Conservation (phyloP, 2,113 vertebrate species). For the Panthera uncia region DNA sequence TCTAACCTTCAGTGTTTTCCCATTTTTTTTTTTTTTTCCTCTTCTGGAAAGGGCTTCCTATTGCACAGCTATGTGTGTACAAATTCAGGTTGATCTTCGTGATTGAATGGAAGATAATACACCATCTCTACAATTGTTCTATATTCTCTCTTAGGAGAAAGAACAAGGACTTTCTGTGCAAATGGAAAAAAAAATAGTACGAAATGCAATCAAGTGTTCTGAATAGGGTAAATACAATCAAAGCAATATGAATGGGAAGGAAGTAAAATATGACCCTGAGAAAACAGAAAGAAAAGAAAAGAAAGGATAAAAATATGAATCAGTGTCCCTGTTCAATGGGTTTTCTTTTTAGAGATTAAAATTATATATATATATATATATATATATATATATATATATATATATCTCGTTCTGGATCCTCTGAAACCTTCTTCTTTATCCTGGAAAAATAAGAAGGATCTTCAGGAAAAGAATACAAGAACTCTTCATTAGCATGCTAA, state of each 20-base stretch:
- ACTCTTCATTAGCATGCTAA: not conserved
- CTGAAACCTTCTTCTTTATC: not conserved
- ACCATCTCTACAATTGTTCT: not conserved
- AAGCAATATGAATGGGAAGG: not conserved
- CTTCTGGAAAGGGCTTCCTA: not conserved
- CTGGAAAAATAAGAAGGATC: not conserved
- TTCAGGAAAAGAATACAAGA: not conserved
- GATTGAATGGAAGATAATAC: not conserved
- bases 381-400: not conserved
- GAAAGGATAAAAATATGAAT: not conserved
- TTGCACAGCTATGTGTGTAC: not conserved
- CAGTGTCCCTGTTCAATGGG: not conserved
- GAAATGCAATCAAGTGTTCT: not conserved
- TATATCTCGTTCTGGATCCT: not conserved
- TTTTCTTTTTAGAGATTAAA: not conserved
- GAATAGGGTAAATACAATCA: not conserved
- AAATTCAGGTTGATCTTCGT: not conserved
- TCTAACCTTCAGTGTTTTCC: not conserved
- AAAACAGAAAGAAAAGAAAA: not conserved
- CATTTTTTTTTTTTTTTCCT: not conserved
- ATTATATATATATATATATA: not conserved
- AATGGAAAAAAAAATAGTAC: not conserved
- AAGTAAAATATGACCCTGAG: not conserved
- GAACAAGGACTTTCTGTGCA: not conserved
- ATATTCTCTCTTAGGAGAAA: not conserved